Evolutionary conservation across 2,797 vertebrate species (phyloP), one percentile per base, ranked within the genome.

Genomic region (Distichodus sexfasciatus): DNA sequence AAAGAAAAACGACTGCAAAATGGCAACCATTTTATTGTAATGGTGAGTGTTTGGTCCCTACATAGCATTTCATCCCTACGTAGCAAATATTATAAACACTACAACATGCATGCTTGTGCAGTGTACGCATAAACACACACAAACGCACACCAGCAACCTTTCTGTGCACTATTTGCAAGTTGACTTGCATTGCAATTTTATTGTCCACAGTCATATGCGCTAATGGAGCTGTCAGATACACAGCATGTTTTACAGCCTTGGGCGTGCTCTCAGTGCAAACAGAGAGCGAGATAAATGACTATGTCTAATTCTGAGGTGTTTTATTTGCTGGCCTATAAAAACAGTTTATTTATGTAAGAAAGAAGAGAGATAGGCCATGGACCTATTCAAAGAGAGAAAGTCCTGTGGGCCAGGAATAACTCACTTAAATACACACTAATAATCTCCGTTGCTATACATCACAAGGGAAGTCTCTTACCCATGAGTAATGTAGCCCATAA

Each of bases 151-250:
- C n/a, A n/a, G n/a, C n/a, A n/a, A n/a, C n/a, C n/a, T n/a, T n/a
- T n/a, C n/a, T n/a, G n/a, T n/a, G 38, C 8, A 8, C 28, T 12
- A 41, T 41, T 53, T 64, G 23, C 29, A 59, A 23, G 44, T 53
- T 54, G 35, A 85, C 84, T 31, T 28, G 70, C 81, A 28, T 23
- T 72, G 62, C 57, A 47, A 19, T 76, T 84, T 85, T 81, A 83
- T 66, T 67, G 69, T 78, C 75, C 69, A 78, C 5, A 26, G 67
- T 84, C 87, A 86, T 87, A 87, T 85, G 76, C 75, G 50, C 85
- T 86, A 82, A 84, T 82, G 76, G 71, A 76, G 80, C 77, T 81
- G 79, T 85, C 82, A 79, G 71, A 76, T 65, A 0, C 3, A 24
- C 73, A 83, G 35, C 77, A 55, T 77, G 54, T 75, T 84, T 81